phyloP scores from a whole-genome alignment of 2,797 vertebrate species.

The Molossus molossus region DNA sequence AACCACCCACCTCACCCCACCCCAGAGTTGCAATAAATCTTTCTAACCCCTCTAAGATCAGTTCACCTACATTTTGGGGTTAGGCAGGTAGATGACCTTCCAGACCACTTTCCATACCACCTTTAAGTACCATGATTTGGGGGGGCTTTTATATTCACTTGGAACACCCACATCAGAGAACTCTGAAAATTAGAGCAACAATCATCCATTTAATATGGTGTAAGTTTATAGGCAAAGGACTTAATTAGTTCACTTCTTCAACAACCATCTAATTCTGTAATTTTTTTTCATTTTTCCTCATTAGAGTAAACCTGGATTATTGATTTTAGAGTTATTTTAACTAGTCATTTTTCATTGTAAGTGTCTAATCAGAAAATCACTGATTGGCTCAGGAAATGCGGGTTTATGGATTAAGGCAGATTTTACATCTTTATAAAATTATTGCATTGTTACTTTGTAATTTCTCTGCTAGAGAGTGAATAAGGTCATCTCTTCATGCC shows the following conservation, averaged over 20 bases:
- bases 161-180: neutral
- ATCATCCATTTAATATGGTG: neutral
- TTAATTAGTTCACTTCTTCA: neutral
- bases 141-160: neutral
- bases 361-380: slow-evolving; percentile 41
- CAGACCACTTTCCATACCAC: neutral
- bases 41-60: neutral
- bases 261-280: neutral
- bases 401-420: neutral
- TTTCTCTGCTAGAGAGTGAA: neutral
- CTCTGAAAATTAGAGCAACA: neutral
- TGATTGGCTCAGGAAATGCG: neutral
- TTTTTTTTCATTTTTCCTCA: slow-evolving; percentile 16
- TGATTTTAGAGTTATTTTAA: slow-evolving; percentile 58
- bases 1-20: neutral
- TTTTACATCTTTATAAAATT: slow-evolving; percentile 21
- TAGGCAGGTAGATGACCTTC: neutral
- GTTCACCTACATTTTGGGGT: neutral
- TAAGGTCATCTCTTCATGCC: neutral
- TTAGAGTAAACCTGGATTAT: neutral
- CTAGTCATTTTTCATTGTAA: slow-evolving; percentile 4
- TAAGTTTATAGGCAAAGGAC: neutral
- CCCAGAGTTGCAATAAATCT: neutral
- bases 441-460: neutral
- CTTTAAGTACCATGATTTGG: neutral